A percentile compares a stretch with the other conserved stretches of the same genome.
These are phyloP conservation scores for Uropsilus gracilis DNA, from an alignment of 2,113 vertebrate species.

Conservation along the genomic window DNA sequence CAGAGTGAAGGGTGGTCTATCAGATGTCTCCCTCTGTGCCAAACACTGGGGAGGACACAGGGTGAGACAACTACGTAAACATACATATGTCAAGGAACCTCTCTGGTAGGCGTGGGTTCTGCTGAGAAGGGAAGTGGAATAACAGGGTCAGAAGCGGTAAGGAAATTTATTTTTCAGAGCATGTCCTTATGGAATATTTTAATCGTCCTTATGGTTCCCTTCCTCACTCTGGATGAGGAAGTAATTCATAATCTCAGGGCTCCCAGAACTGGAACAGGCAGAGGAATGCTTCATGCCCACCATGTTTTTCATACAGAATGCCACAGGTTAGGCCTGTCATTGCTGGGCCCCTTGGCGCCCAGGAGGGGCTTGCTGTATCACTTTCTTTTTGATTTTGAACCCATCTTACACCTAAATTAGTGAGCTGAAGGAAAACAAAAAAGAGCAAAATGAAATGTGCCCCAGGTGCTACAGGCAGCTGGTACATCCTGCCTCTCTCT, in stretches of 20 bases:
- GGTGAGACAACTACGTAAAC: neutral
- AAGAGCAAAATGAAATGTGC: neutral
- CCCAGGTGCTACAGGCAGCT: neutral
- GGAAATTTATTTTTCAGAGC: neutral
- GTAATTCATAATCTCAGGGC: neutral
- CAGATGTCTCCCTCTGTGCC: neutral
- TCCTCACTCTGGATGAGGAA: neutral
- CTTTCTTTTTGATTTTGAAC: neutral
- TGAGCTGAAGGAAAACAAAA: neutral
- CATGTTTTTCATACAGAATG: accelerated
- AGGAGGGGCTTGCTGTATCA: neutral
- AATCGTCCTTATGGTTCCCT: neutral
- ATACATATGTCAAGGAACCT: too few relatives aligned
- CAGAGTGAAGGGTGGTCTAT: neutral
- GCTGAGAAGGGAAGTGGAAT: neutral
- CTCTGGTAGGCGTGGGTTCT: too few relatives aligned
- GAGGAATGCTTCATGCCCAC: neutral
- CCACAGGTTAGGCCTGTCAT: too few relatives aligned
- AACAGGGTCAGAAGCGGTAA: neutral
- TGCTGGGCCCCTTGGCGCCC: too few relatives aligned
- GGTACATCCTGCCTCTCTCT: neutral
- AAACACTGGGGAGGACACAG: too few relatives aligned
- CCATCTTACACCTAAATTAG: neutral
- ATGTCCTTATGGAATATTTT: neutral
- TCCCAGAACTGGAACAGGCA: neutral